These are phyloP conservation scores for Gobius niger DNA, from an alignment of 2,113 vertebrate species.

Conservation along the genomic window DNA sequence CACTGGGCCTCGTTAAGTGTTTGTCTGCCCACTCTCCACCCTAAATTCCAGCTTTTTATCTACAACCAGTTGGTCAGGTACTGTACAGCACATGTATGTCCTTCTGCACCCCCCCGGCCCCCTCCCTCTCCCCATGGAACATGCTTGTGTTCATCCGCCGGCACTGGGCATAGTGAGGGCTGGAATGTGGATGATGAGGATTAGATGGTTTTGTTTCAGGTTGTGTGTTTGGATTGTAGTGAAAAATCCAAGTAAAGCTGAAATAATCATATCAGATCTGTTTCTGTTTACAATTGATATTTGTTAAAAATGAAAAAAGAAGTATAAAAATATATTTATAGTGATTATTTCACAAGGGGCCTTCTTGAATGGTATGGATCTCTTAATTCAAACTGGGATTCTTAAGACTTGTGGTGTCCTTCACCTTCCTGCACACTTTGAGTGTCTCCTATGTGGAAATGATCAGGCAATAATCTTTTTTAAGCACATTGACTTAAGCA, in stretches of 20 bases:
- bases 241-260: slow-evolving; percentile 50
- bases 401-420: slow-evolving; percentile 27
- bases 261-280: slow-evolving; percentile 59
- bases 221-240: slow-evolving; percentile 35
- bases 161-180: slow-evolving; percentile 51
- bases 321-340: slow-evolving; percentile 24
- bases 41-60: slow-evolving; percentile 99
- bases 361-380: slow-evolving; percentile 43
- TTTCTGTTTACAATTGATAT: slow-evolving; percentile 7
- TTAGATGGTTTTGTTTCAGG: slow-evolving; percentile 31
- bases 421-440: neutral
- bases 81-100: slow-evolving; percentile 77
- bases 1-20: slow-evolving; percentile 99
- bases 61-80: slow-evolving; percentile 99
- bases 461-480: neutral
- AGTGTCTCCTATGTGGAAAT: neutral
- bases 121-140: slow-evolving; percentile 86
- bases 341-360: slow-evolving; percentile 48
- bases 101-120: slow-evolving; percentile 55
- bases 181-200: slow-evolving; percentile 44
- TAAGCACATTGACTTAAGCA: slow-evolving; percentile 30
- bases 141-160: slow-evolving; percentile 86
- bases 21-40: slow-evolving; percentile 98
- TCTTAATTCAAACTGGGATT: slow-evolving; percentile 41
- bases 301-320: neutral